These are phyloP conservation scores for Sanderia malayensis DNA, from an alignment of 30 jellyfish, hydroid and myxozoan species.

Conservation along the genomic window DNA sequence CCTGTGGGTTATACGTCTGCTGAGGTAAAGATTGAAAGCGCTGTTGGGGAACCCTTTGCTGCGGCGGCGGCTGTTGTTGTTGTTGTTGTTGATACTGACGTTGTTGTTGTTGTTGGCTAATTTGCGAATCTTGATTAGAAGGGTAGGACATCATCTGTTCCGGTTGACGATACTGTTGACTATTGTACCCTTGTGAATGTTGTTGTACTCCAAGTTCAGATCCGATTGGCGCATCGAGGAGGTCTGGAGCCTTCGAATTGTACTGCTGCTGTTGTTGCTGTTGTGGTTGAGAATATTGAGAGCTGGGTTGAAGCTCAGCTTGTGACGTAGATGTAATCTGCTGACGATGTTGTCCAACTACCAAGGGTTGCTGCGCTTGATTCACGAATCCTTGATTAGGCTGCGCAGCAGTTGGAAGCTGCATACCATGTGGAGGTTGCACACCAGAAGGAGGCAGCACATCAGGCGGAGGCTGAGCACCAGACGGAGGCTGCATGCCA, in stretches of 20 bases:
- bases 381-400: slow-evolving; percentile 15
- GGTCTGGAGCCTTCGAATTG: slow-evolving; percentile 43
- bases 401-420: neutral
- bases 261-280: slow-evolving; percentile 53
- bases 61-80: slow-evolving; percentile 21
- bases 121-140: slow-evolving; percentile 2
- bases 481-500: neutral
- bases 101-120: slow-evolving; percentile 15
- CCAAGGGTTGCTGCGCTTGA: neutral
- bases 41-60: neutral
- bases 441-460: neutral
- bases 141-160: slow-evolving; percentile 30
- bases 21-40: slow-evolving; percentile 10
- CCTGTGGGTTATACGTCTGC: neutral
- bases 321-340: neutral
- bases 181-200: slow-evolving; percentile 22
- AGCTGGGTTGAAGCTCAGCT: slow-evolving; percentile 7
- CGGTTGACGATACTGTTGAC: slow-evolving; percentile 27
- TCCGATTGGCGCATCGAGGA: slow-evolving; percentile 78
- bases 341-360: neutral
- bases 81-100: slow-evolving; percentile 22
- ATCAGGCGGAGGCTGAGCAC: neutral
- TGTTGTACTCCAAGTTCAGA: slow-evolving; percentile 43
- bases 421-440: neutral
- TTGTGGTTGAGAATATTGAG: slow-evolving; percentile 36